Conservation (phyloP, 2,888 invertebrate genomes). For the Watsonalla binaria region DNA sequence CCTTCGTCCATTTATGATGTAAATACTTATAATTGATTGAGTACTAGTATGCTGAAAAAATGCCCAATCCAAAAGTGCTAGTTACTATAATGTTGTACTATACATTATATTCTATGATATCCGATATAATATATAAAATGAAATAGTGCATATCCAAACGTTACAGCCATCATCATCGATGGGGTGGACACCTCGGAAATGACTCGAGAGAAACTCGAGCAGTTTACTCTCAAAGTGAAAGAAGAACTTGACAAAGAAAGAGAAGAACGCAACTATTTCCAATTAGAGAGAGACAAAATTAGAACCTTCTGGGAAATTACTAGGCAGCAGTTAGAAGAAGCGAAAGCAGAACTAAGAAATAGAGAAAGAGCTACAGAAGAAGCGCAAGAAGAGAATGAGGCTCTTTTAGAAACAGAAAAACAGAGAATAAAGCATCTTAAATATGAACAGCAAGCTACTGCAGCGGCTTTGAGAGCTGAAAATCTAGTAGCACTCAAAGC, state of each 20-base stretch:
- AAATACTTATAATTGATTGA: no score
- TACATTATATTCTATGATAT: no score
- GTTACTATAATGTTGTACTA: no score
- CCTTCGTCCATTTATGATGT: no score
- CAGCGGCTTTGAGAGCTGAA: constrained; percentile 91
- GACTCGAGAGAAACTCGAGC: constrained; percentile 95
- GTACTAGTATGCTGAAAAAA: no score
- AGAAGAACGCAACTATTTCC: constrained; percentile 97
- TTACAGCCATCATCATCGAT: constrained; percentile 85
- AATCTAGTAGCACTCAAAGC: constrained; percentile 88
- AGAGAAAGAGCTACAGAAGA: constrained; percentile 91
- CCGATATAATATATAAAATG: not conserved
- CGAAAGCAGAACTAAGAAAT: constrained; percentile 83
- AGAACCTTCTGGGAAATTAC: constrained; percentile 98
- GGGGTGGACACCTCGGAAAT: constrained; percentile 95
- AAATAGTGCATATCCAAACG: constrained; percentile 1
- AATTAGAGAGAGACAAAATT: constrained; percentile 95
- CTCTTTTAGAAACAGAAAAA: constrained; percentile 91
- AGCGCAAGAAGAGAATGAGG: constrained; percentile 90
- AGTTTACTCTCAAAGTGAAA: constrained; percentile 89
- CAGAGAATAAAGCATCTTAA: constrained; percentile 96
- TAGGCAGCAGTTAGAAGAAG: constrained; percentile 91
- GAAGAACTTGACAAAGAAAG: constrained; percentile 96
- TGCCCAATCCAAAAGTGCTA: no score
- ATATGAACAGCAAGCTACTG: constrained; percentile 92